Evolutionary conservation across 2,888 invertebrate genomes (phyloP), one percentile per base, ranked within the genome.

Genomic region (Rotaria magnacalcarata): DNA sequence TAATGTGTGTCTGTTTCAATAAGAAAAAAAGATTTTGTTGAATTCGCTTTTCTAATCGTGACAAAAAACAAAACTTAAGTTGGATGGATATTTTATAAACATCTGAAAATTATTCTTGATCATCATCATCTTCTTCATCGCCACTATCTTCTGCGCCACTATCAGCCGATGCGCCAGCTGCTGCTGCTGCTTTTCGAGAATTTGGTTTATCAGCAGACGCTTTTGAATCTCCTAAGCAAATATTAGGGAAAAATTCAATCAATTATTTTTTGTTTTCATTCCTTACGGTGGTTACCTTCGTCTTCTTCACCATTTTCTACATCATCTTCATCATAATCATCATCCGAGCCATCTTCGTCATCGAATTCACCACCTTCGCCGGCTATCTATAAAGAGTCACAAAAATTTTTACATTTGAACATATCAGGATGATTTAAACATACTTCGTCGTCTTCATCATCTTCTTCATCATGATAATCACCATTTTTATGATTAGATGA

Each of bases 281-380:
- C 4, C 52, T 54, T 14, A 11, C 14, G 52, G 14, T 67, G 19
- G 19, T 34, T 67, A 67, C 67, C 67, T 67, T 67, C 67, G 19
- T 67, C 67, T 1, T 67, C 67, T 67, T 67, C 67, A 67, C 67
- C 67, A 41, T 67, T 67, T 67, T 67, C 67, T 67, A 34, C 80
- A 0, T 47, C 80, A n/a, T 80, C 80, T 75, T 80, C 80, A 24
- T 47, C 80, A 47, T 47, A 43, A 47, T 80, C 43, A 0, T 80
- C 80, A 21, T 80, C 80, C 0, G 43, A 43, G 47, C n/a, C 80
- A n/a, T 80, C 80, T 80, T 80, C 80, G 6, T 80, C 80, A n/a
- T 80, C 80, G 10, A 24, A 80, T 47, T 47, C 80, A n/a, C n/a
- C 47, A 11, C 0, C 74, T 41, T 74, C 74, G 0, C 41, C 74